These are phyloP conservation scores for Coilia nasus DNA, from an alignment of 2,797 vertebrate genomes.

Conservation along the genomic window DNA sequence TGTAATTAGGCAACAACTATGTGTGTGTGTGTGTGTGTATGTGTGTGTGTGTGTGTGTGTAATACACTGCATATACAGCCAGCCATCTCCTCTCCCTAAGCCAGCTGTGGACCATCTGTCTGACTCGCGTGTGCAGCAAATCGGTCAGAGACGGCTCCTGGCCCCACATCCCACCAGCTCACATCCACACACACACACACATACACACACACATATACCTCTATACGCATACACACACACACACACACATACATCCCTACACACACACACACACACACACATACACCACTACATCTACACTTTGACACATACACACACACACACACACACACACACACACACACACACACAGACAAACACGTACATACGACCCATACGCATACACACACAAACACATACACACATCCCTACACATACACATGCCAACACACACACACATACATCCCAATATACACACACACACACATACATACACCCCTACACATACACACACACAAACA, in stretches of 20 bases:
- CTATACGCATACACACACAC: background rate
- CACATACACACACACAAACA: too few species aligned
- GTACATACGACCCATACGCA: too few species aligned
- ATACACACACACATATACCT: background rate
- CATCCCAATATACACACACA: too few species aligned
- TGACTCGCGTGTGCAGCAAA: conserved; percentile 30
- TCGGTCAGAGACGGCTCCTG: conserved; percentile 5
- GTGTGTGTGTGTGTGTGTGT: background rate
- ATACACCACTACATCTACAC: background rate
- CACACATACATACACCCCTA: too few species aligned
- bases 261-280: conserved; percentile 47
- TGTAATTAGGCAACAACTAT: too few species aligned
- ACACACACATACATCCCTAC: background rate
- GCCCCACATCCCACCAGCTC: background rate
- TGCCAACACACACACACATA: too few species aligned
- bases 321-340: too few species aligned
- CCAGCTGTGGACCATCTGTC: conserved; percentile 49
- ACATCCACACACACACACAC: background rate
- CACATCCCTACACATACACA: too few species aligned
- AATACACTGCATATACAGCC: background rate
- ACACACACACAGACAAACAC: too few species aligned
- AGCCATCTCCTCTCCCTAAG: background rate
- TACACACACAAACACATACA: too few species aligned
- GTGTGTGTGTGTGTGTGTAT: conserved; percentile 6
- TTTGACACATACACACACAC: too few species aligned